Percentiles rank a stretch among this genome's conserved stretches.
Evolutionary conservation across 2,113 vertebrate species (phyloP).

Genomic region (Ellobius talpinus): DNA sequence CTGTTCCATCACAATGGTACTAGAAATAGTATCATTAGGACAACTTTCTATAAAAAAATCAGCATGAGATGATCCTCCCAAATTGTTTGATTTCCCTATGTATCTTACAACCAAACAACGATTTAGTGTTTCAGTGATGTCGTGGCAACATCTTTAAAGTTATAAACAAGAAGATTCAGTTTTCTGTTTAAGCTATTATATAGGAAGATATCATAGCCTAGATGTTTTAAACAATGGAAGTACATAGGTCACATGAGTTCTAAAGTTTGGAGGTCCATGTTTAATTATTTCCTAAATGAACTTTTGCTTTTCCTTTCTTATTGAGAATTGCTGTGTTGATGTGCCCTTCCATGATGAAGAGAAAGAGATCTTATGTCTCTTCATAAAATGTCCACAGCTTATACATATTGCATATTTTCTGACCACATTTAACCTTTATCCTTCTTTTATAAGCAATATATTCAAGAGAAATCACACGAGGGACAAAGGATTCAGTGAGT

Average conservation of each 20-base stretch:
- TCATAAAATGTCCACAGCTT: background rate
- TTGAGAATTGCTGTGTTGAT: background rate
- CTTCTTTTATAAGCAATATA: background rate
- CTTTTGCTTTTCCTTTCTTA: background rate
- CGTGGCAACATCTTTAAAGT: background rate
- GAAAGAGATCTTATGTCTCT: background rate
- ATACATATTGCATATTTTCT: background rate
- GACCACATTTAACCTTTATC: background rate
- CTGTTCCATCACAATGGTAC: background rate
- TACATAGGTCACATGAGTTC: background rate
- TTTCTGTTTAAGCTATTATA: background rate
- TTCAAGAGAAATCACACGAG: background rate
- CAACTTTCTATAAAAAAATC: background rate
- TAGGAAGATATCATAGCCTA: background rate
- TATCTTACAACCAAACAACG: background rate
- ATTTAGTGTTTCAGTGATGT: background rate
- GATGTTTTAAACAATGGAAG: background rate
- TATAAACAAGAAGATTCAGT: background rate
- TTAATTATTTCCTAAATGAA: background rate
- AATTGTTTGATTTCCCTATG: background rate
- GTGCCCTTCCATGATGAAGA: background rate
- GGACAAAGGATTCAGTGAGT: background rate
- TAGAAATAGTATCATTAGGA: background rate
- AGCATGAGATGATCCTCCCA: background rate
- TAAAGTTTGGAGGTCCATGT: background rate